Base-by-base conservation (phyloP, 2,797 vertebrate species). In the Tauraco hartlaubi region DNA sequence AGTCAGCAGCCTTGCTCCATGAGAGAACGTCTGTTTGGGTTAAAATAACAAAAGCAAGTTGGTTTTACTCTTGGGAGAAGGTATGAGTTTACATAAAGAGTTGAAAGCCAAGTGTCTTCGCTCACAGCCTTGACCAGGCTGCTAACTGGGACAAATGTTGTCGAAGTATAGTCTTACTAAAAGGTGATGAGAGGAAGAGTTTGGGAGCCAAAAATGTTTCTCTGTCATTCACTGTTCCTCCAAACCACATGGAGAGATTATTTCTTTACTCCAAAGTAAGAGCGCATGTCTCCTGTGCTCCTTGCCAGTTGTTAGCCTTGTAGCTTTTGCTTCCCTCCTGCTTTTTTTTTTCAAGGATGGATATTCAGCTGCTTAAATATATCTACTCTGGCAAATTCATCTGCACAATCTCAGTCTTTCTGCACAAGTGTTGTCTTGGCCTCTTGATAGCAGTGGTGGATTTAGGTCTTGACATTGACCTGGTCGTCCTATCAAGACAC, bases 161-260 rank as follows among this genome's bases (percentile, higher is more conserved):
- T 43, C 78, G 51, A 75, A 94, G 44, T 33, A 22, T 2, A 51
- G 12, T 33, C 5, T 37, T 37, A 46, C 51, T 81, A 62, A 81
- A 93, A 94, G 66, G 90, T 84, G 88, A 43, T 19, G 83, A 95
- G 94, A 93, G 28, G 46, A 66, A 68, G 55, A 76, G 48, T 87
- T 90, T 17, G 28, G 39, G 80, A 87, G n/a, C 10, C 73, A 29
- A 35, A 63, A 3, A 81, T 67, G 39, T 88, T 90, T 64, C 56
- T 43, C 49, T 72, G 44, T n/a, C 58, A 13, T 52, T 86, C 66
- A 5, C 63, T 41, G n/a, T 3, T 3, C 78, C 74, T 76, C 83
- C 71, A 92, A 75, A 90, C 69, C 83, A 84, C 58, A 73, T 0
- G 18, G 66, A 64, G 61, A 76, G 33, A 78, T 72, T 39, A 5